Conservation (phyloP, 2,888 invertebrate genomes). For the Peribatodes rhomboidaria region DNA sequence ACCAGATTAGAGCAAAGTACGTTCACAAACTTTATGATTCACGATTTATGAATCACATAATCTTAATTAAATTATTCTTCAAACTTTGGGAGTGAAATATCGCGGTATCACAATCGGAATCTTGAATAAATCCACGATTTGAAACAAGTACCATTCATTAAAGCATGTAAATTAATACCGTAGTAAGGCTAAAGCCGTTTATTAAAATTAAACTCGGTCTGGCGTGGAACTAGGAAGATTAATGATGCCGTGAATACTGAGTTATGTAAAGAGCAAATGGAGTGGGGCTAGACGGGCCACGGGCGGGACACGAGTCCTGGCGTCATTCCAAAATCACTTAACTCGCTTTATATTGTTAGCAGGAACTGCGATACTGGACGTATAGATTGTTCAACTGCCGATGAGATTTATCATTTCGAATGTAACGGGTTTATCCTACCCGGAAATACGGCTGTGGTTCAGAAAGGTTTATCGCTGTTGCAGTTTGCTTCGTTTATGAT, state of each 20-base stretch:
- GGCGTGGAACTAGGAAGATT: slow-evolving; percentile 85
- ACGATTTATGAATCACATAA: slow-evolving; percentile 42
- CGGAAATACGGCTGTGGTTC: slow-evolving; percentile 35
- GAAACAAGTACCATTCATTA: slow-evolving; percentile 72
- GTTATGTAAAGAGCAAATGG: slow-evolving; percentile 85
- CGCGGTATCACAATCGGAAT: slow-evolving; percentile 56
- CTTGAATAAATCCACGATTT: slow-evolving; percentile 61
- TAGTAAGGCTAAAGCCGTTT: slow-evolving; percentile 79
- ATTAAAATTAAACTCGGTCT: slow-evolving; percentile 85
- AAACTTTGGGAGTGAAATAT: slow-evolving; percentile 35
- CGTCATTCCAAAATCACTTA: slow-evolving; percentile 84
- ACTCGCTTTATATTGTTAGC: slow-evolving; percentile 75
- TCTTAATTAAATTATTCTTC: slow-evolving; percentile 41
- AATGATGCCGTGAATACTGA: slow-evolving; percentile 84
- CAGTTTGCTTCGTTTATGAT: slow-evolving; percentile 28
- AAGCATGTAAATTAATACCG: slow-evolving; percentile 78
- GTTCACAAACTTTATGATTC: slow-evolving; percentile 41
- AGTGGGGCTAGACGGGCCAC: slow-evolving; percentile 71
- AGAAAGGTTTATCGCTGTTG: slow-evolving; percentile 29
- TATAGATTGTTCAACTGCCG: slow-evolving; percentile 47
- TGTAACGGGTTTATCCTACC: slow-evolving; percentile 45
- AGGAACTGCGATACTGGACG: slow-evolving; percentile 55
- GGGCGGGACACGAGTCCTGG: slow-evolving; percentile 66
- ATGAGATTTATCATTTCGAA: slow-evolving; percentile 55
- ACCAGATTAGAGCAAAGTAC: slow-evolving; percentile 40